These are phyloP conservation scores for Gobio occitaniae DNA, from an alignment of 2,797 vertebrate genomes.

Conservation along the genomic window DNA sequence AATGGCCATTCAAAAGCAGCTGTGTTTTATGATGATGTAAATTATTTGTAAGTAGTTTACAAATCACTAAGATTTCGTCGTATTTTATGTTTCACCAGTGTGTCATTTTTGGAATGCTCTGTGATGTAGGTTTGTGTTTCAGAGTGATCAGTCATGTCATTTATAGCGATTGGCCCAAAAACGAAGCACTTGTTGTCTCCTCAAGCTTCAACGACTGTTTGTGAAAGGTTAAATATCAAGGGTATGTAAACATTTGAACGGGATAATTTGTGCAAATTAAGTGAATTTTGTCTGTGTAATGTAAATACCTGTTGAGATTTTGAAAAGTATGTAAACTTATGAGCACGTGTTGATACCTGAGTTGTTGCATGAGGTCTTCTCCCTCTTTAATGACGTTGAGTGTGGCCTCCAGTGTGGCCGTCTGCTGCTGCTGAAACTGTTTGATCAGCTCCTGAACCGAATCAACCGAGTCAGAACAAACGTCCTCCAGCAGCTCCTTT, in stretches of 20 bases:
- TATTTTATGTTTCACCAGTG: background rate
- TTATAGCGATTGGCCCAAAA: no score
- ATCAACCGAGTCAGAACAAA: constrained; percentile 94
- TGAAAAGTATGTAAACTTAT: background rate
- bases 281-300: background rate
- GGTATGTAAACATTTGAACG: constrained; percentile 1
- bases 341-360: constrained; percentile 80
- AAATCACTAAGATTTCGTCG: background rate
- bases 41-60: background rate
- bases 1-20: background rate
- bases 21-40: background rate
- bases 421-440: constrained; percentile 98
- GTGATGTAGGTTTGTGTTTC: no score
- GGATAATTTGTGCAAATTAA: background rate
- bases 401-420: constrained; percentile 93
- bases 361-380: constrained; percentile 97
- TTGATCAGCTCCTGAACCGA: constrained; percentile 96
- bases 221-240: background rate
- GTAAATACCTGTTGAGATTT: background rate
- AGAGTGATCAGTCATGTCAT: no score
- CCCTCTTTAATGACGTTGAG: constrained; percentile 99
- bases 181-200: background rate
- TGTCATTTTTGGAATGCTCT: no score
- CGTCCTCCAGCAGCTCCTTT: constrained; percentile 96
- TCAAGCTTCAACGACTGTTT: background rate